These are phyloP conservation scores for Myiotriccus ornatus DNA, from an alignment of 2,797 vertebrate species.

Conservation along the genomic window DNA sequence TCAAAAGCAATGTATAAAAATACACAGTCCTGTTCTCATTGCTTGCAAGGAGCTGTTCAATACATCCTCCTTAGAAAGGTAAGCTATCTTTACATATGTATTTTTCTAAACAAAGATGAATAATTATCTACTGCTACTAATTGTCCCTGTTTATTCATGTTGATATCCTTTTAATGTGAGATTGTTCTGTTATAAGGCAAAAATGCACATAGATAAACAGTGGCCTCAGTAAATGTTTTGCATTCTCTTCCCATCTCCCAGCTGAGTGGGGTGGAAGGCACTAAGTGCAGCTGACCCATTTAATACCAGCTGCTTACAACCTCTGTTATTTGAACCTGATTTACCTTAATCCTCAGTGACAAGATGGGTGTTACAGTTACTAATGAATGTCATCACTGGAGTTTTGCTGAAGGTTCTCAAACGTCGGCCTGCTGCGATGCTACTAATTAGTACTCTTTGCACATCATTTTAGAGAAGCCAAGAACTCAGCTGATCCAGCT, in stretches of 20 bases:
- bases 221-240: neutral
- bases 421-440: neutral
- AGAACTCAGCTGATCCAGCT: neutral
- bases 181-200: neutral
- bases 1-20: neutral
- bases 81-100: neutral
- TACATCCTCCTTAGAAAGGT: neutral
- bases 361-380: neutral
- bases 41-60: neutral
- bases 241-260: neutral
- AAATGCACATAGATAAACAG: neutral
- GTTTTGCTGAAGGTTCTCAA: neutral
- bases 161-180: neutral
- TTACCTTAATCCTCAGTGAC: neutral
- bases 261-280: neutral
- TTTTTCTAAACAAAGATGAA: neutral
- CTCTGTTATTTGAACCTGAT: neutral
- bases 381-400: neutral
- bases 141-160: fast-evolving
- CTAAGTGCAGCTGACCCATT: neutral
- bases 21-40: neutral
- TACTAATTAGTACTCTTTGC: neutral
- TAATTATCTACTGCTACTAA: neutral
- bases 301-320: neutral
- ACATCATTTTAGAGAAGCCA: neutral